These are phyloP conservation scores for Sternotherus odoratus DNA, from an alignment of 2,797 vertebrate genomes.

Conservation along the genomic window DNA sequence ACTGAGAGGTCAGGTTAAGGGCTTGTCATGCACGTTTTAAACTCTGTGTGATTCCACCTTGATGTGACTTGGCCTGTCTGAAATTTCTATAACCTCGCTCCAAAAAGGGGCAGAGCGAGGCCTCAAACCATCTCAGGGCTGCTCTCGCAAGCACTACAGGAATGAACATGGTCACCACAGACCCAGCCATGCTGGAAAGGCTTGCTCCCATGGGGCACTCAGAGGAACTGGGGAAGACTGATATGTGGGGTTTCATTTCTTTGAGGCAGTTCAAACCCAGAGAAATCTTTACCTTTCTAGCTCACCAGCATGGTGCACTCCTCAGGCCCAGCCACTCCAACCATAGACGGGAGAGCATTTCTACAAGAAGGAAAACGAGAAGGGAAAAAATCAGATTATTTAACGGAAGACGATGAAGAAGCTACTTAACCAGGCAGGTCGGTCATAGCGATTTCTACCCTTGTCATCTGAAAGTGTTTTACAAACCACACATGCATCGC, in stretches of 20 bases:
- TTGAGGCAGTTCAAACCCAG: neutral
- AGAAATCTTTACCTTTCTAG: neutral
- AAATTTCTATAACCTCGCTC: slow-evolving; percentile 85
- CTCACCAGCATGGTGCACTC: neutral
- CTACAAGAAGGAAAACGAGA: neutral
- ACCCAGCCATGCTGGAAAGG: slow-evolving; percentile 76
- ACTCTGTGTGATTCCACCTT: neutral
- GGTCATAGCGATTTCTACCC: neutral
- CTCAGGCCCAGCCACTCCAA: neutral
- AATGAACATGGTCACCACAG: slow-evolving; percentile 82
- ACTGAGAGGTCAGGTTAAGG: neutral
- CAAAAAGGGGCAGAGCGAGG: slow-evolving; percentile 71
- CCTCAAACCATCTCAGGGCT: slow-evolving; percentile 87
- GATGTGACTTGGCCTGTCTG: slow-evolving; percentile 63
- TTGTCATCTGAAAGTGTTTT: neutral
- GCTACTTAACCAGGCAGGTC: neutral
- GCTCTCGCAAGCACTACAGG: slow-evolving; percentile 86
- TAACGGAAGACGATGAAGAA: neutral
- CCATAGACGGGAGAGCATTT: neutral
- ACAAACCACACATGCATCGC: no score
- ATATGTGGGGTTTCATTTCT: neutral
- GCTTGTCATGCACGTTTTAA: neutral
- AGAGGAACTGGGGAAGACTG: no score
- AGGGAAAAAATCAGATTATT: neutral
- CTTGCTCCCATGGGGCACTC: neutral